These are phyloP conservation scores for Nylanderia fulva DNA, from an alignment of 1,140 invertebrate species.

Conservation along the genomic window DNA sequence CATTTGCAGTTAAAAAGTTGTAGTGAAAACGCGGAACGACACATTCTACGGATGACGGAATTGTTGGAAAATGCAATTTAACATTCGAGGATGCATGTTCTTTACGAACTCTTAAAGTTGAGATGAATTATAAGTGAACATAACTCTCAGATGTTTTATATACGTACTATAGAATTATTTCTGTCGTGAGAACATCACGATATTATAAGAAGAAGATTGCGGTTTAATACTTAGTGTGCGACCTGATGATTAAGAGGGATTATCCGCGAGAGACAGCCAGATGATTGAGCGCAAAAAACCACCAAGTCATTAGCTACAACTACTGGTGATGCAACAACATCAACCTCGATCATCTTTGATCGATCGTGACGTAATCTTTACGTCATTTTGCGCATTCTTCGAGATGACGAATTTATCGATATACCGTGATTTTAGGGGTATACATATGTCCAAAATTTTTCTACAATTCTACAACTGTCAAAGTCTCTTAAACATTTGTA, in stretches of 20 bases:
- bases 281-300: constrained; percentile 51
- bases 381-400: constrained; percentile 30
- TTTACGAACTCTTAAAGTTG: not conserved
- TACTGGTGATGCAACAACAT: constrained; percentile 42
- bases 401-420: not conserved
- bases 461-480: not conserved
- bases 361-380: constrained; percentile 39
- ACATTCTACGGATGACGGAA: not conserved
- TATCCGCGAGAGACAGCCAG: constrained; percentile 34
- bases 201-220: constrained; percentile 31
- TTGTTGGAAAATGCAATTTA: not conserved
- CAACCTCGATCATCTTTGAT: constrained; percentile 38
- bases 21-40: not conserved
- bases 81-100: not conserved
- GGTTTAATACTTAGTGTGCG: constrained; percentile 18
- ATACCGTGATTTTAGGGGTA: not conserved
- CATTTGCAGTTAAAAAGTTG: not conserved
- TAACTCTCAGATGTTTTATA: not conserved
- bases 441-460: constrained; percentile 15
- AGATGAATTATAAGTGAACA: not conserved
- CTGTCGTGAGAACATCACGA: constrained; percentile 21
- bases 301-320: constrained; percentile 34
- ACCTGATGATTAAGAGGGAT: constrained; percentile 44
- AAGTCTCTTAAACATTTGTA: not conserved
- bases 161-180: constrained; percentile 1